phyloP scores from a whole-genome alignment of 2,113 vertebrate genomes.

The Brachypteracias leptosomus region DNA sequence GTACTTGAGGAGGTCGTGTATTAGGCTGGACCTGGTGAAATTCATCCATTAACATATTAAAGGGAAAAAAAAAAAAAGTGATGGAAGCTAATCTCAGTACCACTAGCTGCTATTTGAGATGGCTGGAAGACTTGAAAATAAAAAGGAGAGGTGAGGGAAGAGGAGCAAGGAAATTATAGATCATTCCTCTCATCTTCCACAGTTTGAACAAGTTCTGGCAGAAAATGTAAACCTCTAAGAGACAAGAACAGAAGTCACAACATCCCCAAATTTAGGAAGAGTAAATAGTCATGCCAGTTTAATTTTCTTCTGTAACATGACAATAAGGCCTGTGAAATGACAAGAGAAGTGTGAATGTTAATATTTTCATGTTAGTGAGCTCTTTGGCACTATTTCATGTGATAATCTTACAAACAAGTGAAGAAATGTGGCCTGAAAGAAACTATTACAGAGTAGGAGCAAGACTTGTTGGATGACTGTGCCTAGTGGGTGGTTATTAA shows the following conservation, averaged over 20 bases:
- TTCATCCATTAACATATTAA: background rate
- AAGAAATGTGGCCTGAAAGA: conserved; percentile 10
- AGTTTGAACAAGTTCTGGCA: background rate
- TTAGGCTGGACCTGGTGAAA: background rate
- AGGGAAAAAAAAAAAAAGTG: background rate
- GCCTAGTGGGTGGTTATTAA: conserved; percentile 32
- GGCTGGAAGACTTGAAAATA: background rate
- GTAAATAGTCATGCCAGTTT: background rate
- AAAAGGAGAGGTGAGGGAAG: background rate
- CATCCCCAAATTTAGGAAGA: background rate
- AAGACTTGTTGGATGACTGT: background rate
- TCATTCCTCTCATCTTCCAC: background rate
- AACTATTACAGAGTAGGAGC: background rate
- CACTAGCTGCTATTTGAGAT: background rate
- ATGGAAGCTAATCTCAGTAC: background rate
- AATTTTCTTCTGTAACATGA: background rate
- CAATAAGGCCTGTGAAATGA: background rate
- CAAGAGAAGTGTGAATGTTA: background rate
- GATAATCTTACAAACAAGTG: background rate
- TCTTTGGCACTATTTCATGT: background rate
- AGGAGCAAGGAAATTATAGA: background rate
- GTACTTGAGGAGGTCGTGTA: background rate
- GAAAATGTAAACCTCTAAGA: background rate
- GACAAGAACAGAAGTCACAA: background rate
- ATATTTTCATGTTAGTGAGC: background rate